phyloP scores from a whole-genome alignment of 2,113 vertebrate genomes.

The Amphilophus citrinellus region DNA sequence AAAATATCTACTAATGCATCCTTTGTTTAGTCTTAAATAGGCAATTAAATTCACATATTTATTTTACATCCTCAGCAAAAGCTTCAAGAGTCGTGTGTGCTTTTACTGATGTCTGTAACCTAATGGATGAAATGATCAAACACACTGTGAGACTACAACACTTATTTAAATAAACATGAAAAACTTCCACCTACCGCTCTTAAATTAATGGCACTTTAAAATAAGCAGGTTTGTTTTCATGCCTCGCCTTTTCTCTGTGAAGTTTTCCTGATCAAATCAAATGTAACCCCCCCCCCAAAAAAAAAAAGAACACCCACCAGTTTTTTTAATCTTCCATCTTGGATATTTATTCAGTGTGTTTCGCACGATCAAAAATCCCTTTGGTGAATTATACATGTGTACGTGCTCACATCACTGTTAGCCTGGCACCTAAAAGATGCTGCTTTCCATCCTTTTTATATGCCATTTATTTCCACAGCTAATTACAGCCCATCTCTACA shows the following conservation, averaged over 20 bases:
- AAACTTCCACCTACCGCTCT: background rate
- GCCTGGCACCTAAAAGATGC: constrained; percentile 23
- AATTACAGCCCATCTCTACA: constrained; percentile 57
- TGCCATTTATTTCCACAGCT: constrained; percentile 41
- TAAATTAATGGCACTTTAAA: background rate
- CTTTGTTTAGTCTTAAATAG: constrained; percentile 13
- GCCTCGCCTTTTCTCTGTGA: background rate
- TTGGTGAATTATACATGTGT: background rate
- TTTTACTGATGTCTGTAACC: background rate
- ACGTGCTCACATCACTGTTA: background rate
- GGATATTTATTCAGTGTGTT: background rate
- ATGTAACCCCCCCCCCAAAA: background rate
- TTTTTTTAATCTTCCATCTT: background rate
- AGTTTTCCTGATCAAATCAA: background rate
- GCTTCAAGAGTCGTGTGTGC: background rate
- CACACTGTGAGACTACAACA: background rate
- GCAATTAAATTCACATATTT: background rate
- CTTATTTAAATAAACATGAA: background rate
- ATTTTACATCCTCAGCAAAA: background rate
- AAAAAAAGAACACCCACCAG: background rate
- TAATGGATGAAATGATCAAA: background rate
- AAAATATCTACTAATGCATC: constrained; percentile 16
- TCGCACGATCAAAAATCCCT: constrained; percentile 3
- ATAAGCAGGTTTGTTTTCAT: background rate
- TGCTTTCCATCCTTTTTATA: constrained; percentile 55